These are phyloP conservation scores for Porphyrio hochstetteri DNA, from an alignment of 2,113 vertebrate species.

Conservation along the genomic window DNA sequence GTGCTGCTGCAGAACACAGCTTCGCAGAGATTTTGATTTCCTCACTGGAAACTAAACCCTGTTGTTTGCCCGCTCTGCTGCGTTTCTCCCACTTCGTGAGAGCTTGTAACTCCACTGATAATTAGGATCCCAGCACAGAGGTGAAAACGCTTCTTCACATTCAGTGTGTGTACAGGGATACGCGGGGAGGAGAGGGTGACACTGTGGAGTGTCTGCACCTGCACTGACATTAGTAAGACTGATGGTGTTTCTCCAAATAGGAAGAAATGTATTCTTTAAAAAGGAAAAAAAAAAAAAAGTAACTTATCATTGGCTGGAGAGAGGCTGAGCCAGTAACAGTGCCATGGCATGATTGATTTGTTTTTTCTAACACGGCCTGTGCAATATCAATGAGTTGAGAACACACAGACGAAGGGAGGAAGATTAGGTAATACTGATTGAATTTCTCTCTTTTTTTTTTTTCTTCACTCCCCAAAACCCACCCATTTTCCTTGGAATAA, in stretches of 20 bases:
- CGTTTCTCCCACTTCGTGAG: not conserved
- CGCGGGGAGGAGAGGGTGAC: not conserved
- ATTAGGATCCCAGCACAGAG: not conserved
- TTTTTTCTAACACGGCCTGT: slow-evolving; percentile 61
- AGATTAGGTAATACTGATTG: slow-evolving; percentile 56
- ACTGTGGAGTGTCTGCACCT: not conserved
- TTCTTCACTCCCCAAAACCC: not conserved
- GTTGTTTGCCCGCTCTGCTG: not conserved
- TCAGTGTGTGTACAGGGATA: accelerated
- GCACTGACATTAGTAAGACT: not conserved
- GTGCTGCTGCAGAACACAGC: not conserved
- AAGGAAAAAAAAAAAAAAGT: not conserved
- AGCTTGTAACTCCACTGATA: not conserved
- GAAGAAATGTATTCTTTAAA: not conserved
- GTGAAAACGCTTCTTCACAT: not conserved
- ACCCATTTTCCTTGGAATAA: slow-evolving; percentile 42
- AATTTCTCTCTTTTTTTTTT: not conserved
- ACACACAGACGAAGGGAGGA: slow-evolving; percentile 46
- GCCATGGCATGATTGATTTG: slow-evolving; percentile 48
- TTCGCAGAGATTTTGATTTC: not conserved
- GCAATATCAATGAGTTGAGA: slow-evolving; percentile 64
- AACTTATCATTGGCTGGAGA: slow-evolving; percentile 57
- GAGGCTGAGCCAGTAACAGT: slow-evolving; percentile 48
- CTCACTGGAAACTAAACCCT: not conserved
- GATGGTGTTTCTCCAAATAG: not conserved